Base-by-base conservation (phyloP, 2,888 invertebrate genomes). In the Argynnis bischoffii region DNA sequence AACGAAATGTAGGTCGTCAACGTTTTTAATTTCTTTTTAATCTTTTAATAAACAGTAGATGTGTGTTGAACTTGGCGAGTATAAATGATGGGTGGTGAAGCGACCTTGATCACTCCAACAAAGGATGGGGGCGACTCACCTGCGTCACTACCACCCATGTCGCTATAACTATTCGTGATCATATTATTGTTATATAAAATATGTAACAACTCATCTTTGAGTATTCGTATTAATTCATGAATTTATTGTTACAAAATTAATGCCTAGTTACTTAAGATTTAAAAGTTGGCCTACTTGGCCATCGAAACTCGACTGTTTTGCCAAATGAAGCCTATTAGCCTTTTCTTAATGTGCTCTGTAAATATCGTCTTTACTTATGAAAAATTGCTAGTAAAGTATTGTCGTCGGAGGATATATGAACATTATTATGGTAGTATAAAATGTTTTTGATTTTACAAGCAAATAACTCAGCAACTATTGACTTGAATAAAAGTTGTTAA, bases 21-120 rank as follows among this genome's bases (percentile, higher is more conserved):
- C 47, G 46, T 51, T 70, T 63, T 57, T 64, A 64, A 67, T 64
- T 64, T 59, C n/a, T 18, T 51, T 60, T 60, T 63, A 65, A 54
- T 64, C 55, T 61, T 55, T 72, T 72, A 69, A 67, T 55, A 70
- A 21, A 68, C 64, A 63, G 57, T 11, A 64, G 69, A 68, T 76
- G 73, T 75, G 74, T 74, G 76, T 72, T 76, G 75, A 78, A 76
- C 74, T 74, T 72, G 59, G 64, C 21, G 51, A 60, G 60, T 50
- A 59, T 61, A 60, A 66, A 72, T 74, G 76, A 76, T 54, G 74
- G 70, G 73, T 53, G 65, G 67, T 55, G 75, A 64, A 63, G 61
- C 73, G 82, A 76, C 87, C 88, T 87, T 88, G 85, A 81, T 78
- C 73, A 78, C 72, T 74, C 77, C 53, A 82, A 86, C 86, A 84